A percentile compares a stretch with the other conserved stretches of the same genome.
Evolutionary conservation across 2,113 vertebrate genomes (phyloP).

Genomic region (Mellivora capensis): DNA sequence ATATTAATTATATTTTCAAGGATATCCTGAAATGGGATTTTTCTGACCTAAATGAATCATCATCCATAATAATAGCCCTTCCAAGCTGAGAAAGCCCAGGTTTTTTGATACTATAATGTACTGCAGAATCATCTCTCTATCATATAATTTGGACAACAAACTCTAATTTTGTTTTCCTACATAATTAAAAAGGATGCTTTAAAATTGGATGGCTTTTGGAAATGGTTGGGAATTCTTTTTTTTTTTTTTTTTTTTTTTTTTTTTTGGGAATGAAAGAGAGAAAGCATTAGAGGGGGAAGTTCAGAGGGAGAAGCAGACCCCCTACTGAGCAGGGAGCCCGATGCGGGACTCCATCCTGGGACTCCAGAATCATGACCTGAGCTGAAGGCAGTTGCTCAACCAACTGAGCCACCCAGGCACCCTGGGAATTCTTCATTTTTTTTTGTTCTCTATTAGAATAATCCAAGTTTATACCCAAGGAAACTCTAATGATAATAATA

Average conservation of each 20-base stretch:
- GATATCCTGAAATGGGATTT: not conserved
- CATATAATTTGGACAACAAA: conserved; percentile 42
- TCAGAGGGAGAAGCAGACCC: no score
- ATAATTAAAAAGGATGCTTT: conserved; percentile 15
- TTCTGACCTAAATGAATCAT: conserved; percentile 44
- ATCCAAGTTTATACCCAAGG: not conserved
- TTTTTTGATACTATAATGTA: conserved; percentile 50
- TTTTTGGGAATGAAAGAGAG: no score
- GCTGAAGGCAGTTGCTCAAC: no score
- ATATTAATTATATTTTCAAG: conserved; percentile 41
- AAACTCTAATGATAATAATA: not conserved
- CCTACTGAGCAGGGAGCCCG: no score
- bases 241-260: conserved; percentile 32
- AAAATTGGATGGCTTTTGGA: conserved; percentile 24
- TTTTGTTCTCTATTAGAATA: conserved; percentile 19
- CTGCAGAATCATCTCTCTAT: not conserved
- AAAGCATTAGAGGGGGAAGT: no score
- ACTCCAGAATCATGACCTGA: no score
- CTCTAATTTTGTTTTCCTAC: conserved; percentile 45
- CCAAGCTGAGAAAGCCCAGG: not conserved
- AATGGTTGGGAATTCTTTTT: not conserved
- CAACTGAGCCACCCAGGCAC: no score
- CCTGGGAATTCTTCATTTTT: not conserved
- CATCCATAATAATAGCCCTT: not conserved
- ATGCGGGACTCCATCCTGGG: no score